phyloP scores from a whole-genome alignment of 2,113 vertebrate genomes.

The Silurus glanis region DNA sequence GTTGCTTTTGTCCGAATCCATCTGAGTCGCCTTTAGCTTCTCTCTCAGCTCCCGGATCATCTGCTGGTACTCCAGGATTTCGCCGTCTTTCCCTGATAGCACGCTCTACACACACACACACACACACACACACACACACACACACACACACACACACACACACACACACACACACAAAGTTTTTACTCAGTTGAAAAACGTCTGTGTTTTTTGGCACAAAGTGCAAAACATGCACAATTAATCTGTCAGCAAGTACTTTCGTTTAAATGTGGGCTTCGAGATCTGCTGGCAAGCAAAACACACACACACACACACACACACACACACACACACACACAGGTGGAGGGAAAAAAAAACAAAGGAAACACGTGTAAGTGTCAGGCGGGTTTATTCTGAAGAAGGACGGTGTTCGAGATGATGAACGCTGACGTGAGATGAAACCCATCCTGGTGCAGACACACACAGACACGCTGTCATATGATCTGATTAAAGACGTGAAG shows the following conservation, averaged over 20 bases:
- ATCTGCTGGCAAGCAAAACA: not conserved
- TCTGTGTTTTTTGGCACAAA: not conserved
- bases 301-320: not conserved
- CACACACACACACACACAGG: not conserved
- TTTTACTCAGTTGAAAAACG: not conserved
- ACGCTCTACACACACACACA: conserved; percentile 74
- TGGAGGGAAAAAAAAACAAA: not conserved
- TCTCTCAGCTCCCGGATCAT: conserved; percentile 84
- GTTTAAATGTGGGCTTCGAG: not conserved
- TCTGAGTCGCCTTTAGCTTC: conserved; percentile 81
- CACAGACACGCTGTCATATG: not conserved
- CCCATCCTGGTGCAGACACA: not conserved
- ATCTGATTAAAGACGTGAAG: not conserved
- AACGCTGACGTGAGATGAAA: not conserved
- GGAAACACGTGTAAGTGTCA: not conserved
- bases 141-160: conserved; percentile 11
- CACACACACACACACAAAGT: conserved; percentile 2
- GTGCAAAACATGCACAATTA: not conserved
- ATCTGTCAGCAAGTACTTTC: not conserved
- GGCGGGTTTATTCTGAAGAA: conserved; percentile 4
- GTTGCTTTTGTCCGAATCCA: conserved; percentile 89
- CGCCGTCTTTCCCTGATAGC: conserved; percentile 88
- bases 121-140: conserved; percentile 12
- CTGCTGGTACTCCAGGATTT: conserved; percentile 87
- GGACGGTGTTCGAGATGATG: not conserved